Evolutionary conservation across 2,797 vertebrate species (phyloP).

Genomic region (Danio choprae): DNA sequence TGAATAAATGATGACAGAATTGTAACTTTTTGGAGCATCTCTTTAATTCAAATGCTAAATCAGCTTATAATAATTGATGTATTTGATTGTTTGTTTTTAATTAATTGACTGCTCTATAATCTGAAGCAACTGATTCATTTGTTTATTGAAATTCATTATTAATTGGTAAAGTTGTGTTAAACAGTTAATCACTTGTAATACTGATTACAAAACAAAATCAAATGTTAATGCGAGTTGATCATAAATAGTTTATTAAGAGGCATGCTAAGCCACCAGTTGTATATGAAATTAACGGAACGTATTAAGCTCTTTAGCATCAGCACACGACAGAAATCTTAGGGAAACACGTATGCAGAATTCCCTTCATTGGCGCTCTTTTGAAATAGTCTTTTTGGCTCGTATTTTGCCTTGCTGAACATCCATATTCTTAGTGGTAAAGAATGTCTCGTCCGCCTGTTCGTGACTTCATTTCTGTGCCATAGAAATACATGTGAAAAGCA

Average conservation of each 20-base stretch:
- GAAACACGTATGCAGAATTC: conserved; percentile 1
- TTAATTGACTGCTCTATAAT: background rate
- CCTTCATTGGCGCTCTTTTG: background rate
- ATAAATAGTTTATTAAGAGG: background rate
- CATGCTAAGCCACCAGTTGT: conserved; percentile 9
- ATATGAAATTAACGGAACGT: background rate
- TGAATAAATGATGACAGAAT: too few relatives aligned
- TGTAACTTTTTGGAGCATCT: too few relatives aligned
- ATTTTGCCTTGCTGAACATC: conserved; percentile 15
- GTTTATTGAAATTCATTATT: background rate
- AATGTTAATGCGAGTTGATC: background rate
- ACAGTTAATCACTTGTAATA: background rate
- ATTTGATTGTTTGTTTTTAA: background rate
- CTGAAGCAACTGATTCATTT: background rate
- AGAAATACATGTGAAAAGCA: conserved; percentile 19
- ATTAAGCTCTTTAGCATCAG: background rate
- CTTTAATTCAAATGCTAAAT: background rate
- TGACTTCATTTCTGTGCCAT: background rate
- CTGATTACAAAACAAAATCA: background rate
- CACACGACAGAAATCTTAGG: conserved; percentile 1
- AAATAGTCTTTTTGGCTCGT: conserved; percentile 2
- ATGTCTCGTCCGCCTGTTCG: background rate
- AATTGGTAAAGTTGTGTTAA: background rate
- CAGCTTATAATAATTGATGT: background rate
- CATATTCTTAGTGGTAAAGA: background rate